Evolutionary conservation across 1,140 invertebrate species (phyloP).

Genomic region (Drosophila bipectinata): DNA sequence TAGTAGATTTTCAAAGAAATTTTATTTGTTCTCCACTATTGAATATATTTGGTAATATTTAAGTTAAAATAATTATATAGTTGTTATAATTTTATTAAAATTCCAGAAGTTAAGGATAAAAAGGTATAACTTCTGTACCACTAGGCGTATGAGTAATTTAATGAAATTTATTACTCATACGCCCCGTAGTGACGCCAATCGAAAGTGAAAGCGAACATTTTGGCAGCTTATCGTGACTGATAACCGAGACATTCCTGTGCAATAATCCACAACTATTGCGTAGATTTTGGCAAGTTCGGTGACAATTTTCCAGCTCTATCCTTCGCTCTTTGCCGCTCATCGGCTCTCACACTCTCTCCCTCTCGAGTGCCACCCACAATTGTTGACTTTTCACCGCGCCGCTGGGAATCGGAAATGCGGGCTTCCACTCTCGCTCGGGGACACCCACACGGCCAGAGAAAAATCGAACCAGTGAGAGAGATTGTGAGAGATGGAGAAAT

Average conservation of each 20-base stretch:
- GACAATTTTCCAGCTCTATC: slow-evolving; percentile 17
- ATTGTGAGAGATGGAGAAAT: slow-evolving; percentile 18
- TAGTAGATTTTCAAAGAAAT: too few species aligned
- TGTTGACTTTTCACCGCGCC: slow-evolving; percentile 43
- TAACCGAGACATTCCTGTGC: slow-evolving; percentile 29
- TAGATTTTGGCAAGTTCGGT: slow-evolving; percentile 42
- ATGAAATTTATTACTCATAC: slow-evolving; percentile 56
- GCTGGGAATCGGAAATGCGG: slow-evolving; percentile 64
- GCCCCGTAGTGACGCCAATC: slow-evolving; percentile 42
- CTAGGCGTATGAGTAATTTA: slow-evolving; percentile 51
- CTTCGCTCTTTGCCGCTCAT: slow-evolving; percentile 21
- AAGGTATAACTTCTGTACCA: neutral
- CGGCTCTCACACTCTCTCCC: slow-evolving; percentile 32
- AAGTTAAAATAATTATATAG: too few species aligned
- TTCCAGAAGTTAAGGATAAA: neutral
- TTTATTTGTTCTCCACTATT: too few species aligned
- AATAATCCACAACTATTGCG: slow-evolving; percentile 42
- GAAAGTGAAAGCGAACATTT: slow-evolving; percentile 49
- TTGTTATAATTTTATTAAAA: too few species aligned
- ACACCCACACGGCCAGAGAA: slow-evolving; percentile 21
- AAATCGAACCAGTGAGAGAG: slow-evolving; percentile 11
- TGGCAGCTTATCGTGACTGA: slow-evolving; percentile 29
- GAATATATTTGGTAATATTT: too few species aligned
- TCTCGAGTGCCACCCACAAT: slow-evolving; percentile 40
- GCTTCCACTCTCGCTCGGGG: slow-evolving; percentile 41